Conservation (phyloP, 2,888 invertebrate genomes). For the Drosophila anceps region DNA sequence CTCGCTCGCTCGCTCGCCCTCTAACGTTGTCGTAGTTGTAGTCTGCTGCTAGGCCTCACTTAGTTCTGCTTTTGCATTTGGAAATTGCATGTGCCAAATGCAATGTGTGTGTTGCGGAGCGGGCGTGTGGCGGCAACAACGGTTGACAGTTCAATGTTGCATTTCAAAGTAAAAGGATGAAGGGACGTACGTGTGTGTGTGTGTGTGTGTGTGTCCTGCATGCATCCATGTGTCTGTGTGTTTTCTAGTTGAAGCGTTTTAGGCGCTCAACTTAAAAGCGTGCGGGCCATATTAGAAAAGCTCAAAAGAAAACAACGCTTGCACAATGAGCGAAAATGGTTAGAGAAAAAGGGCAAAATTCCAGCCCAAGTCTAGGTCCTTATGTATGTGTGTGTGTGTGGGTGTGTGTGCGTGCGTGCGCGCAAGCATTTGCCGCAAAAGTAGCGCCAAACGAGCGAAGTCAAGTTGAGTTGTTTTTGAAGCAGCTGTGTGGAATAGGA, state of each 20-base stretch:
- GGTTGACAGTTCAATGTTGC: slow-evolving; percentile 81
- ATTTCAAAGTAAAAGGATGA: slow-evolving; percentile 64
- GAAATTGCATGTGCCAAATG: slow-evolving; percentile 77
- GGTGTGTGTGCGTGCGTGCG: background rate
- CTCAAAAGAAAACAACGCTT: slow-evolving; percentile 56
- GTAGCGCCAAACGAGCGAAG: slow-evolving; percentile 68
- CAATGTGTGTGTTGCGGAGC: slow-evolving; percentile 37
- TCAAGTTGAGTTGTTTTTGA: slow-evolving; percentile 53
- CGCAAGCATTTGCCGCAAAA: slow-evolving; percentile 55
- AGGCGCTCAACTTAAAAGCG: slow-evolving; percentile 68
- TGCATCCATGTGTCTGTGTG: too few relatives aligned
- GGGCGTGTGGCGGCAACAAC: slow-evolving; percentile 19
- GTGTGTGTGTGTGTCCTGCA: background rate
- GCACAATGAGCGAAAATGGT: background rate
- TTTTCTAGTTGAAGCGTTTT: slow-evolving; percentile 59
- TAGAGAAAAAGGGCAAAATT: slow-evolving; percentile 1
- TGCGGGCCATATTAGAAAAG: slow-evolving; percentile 51
- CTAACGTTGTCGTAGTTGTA: too few relatives aligned
- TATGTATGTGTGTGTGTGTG: background rate
- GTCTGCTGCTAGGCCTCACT: slow-evolving; percentile 37
- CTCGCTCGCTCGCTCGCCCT: too few relatives aligned
- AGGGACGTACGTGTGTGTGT: slow-evolving; percentile 14
- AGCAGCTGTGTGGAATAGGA: slow-evolving; percentile 34
- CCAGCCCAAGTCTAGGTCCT: background rate
- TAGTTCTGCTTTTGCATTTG: slow-evolving; percentile 62